Percentiles rank a stretch among this genome's conserved stretches.
phyloP scores from a whole-genome alignment of 2,113 vertebrate genomes.

The Micronycteris hirsuta region DNA sequence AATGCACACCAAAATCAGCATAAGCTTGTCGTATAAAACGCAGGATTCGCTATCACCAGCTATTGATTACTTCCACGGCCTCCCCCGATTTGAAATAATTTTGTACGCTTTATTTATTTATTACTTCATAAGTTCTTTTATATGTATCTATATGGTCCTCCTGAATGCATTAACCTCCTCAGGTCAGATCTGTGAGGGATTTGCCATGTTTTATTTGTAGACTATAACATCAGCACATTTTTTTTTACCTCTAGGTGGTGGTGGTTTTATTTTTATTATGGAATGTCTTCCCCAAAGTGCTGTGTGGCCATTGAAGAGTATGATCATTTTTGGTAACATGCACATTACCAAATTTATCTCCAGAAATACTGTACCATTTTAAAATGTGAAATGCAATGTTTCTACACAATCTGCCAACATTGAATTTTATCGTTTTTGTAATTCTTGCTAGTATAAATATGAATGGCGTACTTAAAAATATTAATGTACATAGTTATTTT shows the following conservation, averaged over 20 bases:
- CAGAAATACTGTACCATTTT: not conserved
- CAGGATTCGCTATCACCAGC: not conserved
- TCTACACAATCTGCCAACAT: not conserved
- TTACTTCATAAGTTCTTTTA: not conserved
- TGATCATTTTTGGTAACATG: not conserved
- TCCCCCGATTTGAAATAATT: not conserved
- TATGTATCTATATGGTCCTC: not conserved
- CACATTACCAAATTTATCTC: not conserved
- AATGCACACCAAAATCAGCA: not conserved
- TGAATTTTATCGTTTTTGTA: not conserved
- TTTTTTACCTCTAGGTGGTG: not conserved
- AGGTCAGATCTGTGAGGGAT: not conserved
- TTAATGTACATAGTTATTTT: slow-evolving; percentile 4
- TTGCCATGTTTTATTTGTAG: not conserved
- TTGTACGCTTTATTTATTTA: not conserved
- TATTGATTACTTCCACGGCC: not conserved
- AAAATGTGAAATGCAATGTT: not conserved
- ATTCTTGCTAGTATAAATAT: slow-evolving; percentile 10
- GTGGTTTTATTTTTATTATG: not conserved
- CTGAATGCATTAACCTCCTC: not conserved
- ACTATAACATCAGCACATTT: not conserved
- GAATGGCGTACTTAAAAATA: not conserved
- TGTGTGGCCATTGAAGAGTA: not conserved
- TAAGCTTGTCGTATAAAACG: not conserved
- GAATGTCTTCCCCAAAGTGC: slow-evolving; percentile 18